These are phyloP conservation scores for Drosophila pruinosa DNA, from an alignment of 1,140 invertebrate genomes.

Conservation along the genomic window DNA sequence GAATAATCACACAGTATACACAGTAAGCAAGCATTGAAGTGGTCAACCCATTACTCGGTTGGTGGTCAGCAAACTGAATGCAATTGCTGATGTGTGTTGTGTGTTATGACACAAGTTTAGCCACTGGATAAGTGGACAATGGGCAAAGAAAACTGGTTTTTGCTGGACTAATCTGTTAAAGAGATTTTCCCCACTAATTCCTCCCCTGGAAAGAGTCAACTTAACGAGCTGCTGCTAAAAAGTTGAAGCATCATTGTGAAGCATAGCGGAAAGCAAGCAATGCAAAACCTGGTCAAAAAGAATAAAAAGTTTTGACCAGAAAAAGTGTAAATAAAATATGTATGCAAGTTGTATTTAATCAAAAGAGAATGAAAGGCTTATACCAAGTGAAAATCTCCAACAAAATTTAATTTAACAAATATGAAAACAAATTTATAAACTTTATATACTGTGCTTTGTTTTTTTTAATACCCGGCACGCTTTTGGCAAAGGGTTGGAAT, in stretches of 20 bases:
- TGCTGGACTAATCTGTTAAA: background rate
- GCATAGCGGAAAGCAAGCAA: constrained; percentile 25
- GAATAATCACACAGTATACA: constrained; percentile 3
- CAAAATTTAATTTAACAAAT: constrained; percentile 32
- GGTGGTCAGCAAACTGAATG: constrained; percentile 34
- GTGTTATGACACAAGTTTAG: constrained; percentile 38
- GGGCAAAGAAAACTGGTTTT: constrained; percentile 25
- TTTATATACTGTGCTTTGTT: constrained; percentile 24
- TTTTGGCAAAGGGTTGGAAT: background rate
- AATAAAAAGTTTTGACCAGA: background rate
- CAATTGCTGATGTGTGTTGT: constrained; percentile 3
- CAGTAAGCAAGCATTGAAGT: constrained; percentile 18
- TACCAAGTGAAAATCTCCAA: constrained; percentile 23
- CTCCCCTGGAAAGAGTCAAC: background rate
- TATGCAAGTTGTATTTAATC: background rate
- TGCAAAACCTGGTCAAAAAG: constrained; percentile 12
- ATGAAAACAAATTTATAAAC: constrained; percentile 39
- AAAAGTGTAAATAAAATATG: constrained; percentile 11
- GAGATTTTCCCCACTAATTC: background rate
- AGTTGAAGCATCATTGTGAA: constrained; percentile 34
- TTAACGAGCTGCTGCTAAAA: constrained; percentile 4
- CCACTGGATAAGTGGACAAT: constrained; percentile 23
- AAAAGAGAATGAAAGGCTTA: background rate
- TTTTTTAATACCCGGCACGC: background rate
- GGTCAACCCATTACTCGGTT: constrained; percentile 36